Evolutionary conservation across 2,113 vertebrate genomes (phyloP).

Genomic region (Nanorana parkeri): DNA sequence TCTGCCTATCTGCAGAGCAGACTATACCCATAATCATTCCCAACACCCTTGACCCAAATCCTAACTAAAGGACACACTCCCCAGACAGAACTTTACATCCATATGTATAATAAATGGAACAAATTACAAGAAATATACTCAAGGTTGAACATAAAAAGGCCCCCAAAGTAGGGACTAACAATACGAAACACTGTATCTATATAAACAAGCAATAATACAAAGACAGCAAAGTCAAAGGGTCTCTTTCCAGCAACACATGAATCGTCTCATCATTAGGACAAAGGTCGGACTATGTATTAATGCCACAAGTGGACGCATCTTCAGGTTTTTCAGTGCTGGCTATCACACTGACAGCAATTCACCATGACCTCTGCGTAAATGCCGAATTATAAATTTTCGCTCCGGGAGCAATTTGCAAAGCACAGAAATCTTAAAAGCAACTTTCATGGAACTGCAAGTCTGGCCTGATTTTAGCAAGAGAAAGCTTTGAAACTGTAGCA

Average conservation of each 20-base stretch:
- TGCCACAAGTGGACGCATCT: neutral
- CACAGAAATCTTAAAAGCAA: constrained; percentile 2
- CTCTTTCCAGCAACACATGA: neutral
- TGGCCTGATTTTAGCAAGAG: constrained; percentile 26
- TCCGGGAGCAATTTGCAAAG: neutral
- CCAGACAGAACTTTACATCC: neutral
- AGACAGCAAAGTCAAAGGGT: neutral
- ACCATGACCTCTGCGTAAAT: neutral
- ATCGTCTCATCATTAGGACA: neutral
- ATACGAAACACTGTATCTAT: neutral
- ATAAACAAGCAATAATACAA: neutral
- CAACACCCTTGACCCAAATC: too few relatives aligned
- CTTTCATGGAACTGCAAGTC: constrained; percentile 1
- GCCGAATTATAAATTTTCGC: constrained; percentile 21
- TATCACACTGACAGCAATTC: neutral
- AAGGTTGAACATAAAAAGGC: neutral
- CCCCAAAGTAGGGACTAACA: neutral
- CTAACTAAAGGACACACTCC: neutral
- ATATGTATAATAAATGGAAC: neutral
- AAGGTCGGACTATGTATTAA: neutral
- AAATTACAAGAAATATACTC: neutral
- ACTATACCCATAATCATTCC: too few relatives aligned
- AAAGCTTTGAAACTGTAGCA: constrained; percentile 21
- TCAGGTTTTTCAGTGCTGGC: neutral
- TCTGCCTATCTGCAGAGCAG: too few relatives aligned